A percentile compares a stretch with the other conserved stretches of the same genome.
phyloP scores from a whole-genome alignment of 2,113 vertebrate genomes.

The Empidonax alnorum region DNA sequence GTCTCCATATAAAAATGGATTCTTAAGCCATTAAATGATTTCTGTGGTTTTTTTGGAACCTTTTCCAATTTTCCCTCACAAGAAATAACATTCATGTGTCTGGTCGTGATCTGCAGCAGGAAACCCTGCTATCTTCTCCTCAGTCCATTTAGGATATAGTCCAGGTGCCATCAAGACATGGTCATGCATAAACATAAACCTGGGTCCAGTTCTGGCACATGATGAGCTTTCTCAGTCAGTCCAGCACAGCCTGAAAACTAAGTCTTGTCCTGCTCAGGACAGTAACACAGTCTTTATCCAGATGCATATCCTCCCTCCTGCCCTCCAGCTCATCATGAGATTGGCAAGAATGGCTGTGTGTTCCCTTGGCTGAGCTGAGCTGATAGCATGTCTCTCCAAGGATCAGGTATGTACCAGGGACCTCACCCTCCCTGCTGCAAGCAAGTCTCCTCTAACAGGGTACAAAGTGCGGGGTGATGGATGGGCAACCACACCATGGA shows the following conservation, averaged over 20 bases:
- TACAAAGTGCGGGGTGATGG: background rate
- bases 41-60: background rate
- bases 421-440: background rate
- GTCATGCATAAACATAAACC: background rate
- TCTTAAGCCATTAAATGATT: background rate
- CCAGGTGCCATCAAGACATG: background rate
- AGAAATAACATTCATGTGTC: background rate
- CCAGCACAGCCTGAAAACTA: background rate
- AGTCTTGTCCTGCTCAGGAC: background rate
- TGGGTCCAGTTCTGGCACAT: background rate
- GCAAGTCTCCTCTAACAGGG: background rate
- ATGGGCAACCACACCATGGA: background rate
- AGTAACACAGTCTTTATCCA: background rate
- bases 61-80: background rate
- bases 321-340: background rate
- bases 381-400: background rate
- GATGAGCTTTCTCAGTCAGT: background rate
- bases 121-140: background rate
- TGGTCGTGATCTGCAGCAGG: background rate
- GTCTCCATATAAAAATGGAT: background rate
- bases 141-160: background rate
- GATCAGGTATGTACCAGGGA: background rate
- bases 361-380: background rate
- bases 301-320: background rate
- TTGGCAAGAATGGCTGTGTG: background rate